Conservation (phyloP, 1,140 invertebrate species). For the Penaeus indicus region DNA sequence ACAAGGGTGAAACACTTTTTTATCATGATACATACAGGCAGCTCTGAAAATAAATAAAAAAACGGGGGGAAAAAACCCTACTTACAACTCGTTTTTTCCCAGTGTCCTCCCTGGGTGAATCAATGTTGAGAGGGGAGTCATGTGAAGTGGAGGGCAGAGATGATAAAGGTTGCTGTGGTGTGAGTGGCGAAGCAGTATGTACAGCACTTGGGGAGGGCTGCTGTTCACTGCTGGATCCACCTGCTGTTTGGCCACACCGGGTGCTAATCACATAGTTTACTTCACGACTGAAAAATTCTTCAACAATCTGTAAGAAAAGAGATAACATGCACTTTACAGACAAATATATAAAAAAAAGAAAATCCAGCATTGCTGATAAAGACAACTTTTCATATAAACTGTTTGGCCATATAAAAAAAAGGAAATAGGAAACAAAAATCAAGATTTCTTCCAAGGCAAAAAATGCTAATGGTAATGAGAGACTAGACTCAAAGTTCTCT, state of each 20-base stretch:
- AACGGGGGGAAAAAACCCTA: background rate
- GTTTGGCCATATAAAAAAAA: no score
- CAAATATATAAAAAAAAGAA: no score
- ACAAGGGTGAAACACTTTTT: no score
- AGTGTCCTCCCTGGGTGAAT: slow-evolving; percentile 55
- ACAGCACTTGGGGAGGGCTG: slow-evolving; percentile 53
- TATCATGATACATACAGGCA: no score
- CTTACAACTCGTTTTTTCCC: slow-evolving; percentile 54
- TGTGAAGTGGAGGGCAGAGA: slow-evolving; percentile 54
- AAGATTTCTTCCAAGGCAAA: no score
- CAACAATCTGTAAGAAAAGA: slow-evolving; percentile 47
- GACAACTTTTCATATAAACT: no score
- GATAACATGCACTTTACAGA: background rate
- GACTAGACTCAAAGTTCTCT: no score
- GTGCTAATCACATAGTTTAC: slow-evolving; percentile 59
- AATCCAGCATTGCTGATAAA: no score
- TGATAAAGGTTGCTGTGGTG: slow-evolving; percentile 53
- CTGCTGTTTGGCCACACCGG: slow-evolving; percentile 18
- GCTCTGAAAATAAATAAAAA: no score
- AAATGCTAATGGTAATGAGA: no score
- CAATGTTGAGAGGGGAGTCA: slow-evolving; percentile 52
- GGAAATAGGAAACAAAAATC: no score
- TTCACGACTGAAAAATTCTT: slow-evolving; percentile 58
- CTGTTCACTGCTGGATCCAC: slow-evolving; percentile 58
- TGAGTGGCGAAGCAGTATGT: slow-evolving; percentile 39